These are phyloP conservation scores for Drosophila takahashii DNA, from an alignment of 1,140 invertebrate genomes.

Conservation along the genomic window DNA sequence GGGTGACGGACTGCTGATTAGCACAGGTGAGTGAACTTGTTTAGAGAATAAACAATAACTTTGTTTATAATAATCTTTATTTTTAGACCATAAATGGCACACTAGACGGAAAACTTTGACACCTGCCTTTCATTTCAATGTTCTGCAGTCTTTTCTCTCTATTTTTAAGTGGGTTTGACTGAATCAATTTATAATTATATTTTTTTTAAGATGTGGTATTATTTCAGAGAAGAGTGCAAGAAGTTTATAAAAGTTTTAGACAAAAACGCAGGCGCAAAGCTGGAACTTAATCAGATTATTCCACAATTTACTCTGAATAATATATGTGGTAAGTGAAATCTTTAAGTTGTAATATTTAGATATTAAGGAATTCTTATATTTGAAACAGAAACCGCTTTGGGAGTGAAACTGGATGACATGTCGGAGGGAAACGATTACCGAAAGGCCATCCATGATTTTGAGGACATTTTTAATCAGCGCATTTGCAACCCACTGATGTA, in stretches of 20 bases:
- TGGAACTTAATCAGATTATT: constrained; percentile 86
- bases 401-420: constrained; percentile 85
- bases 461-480: constrained; percentile 57
- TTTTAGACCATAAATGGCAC: constrained; percentile 89
- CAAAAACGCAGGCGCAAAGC: constrained; percentile 28
- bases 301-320: constrained; percentile 91
- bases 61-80: background rate
- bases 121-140: constrained; percentile 95
- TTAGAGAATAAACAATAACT: background rate
- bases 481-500: constrained; percentile 67
- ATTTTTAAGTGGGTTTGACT: constrained; percentile 86
- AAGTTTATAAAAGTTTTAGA: constrained; percentile 67
- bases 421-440: constrained; percentile 62
- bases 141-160: constrained; percentile 91
- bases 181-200: too few species aligned
- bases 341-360: background rate
- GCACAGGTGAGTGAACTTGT: constrained; percentile 85
- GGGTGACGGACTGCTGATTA: constrained; percentile 88
- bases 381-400: constrained; percentile 91
- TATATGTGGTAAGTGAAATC: constrained; percentile 87
- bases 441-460: constrained; percentile 62
- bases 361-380: too few species aligned
- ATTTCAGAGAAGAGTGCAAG: constrained; percentile 50
- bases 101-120: constrained; percentile 92
- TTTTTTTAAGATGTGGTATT: background rate